Percentiles rank a stretch among this genome's conserved stretches.
Conservation (phyloP, 2,797 vertebrate genomes). For the Microctenopoma steveboyesi region DNA sequence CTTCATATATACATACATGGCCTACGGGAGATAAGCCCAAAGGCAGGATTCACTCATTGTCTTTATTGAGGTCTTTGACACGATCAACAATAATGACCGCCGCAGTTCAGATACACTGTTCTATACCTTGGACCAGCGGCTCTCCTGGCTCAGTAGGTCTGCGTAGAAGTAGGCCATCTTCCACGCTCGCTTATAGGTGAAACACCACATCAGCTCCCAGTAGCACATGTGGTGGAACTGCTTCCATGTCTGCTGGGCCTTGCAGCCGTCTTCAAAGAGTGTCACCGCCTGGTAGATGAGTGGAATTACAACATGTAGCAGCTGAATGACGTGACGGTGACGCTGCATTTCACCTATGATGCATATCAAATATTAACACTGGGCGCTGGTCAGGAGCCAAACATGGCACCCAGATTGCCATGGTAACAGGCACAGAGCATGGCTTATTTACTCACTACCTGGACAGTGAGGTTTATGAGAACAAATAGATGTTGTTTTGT, state of each 20-base stretch:
- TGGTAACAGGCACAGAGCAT: rapidly evolving
- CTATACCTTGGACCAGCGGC: slow-evolving; percentile 88
- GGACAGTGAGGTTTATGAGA: background rate
- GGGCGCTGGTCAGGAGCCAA: background rate
- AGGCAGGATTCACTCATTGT: background rate
- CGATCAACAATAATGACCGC: background rate
- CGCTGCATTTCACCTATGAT: background rate
- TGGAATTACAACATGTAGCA: background rate
- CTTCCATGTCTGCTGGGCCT: slow-evolving; percentile 88
- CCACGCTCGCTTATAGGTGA: slow-evolving; percentile 86
- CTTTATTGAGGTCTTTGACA: background rate
- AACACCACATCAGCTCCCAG: slow-evolving; percentile 93
- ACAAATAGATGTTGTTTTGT: background rate
- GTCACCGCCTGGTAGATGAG: slow-evolving; percentile 79
- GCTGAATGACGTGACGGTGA: background rate
- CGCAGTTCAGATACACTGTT: background rate
- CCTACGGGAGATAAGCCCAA: slow-evolving; percentile 64
- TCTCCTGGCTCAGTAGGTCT: slow-evolving; percentile 89
- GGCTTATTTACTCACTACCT: background rate
- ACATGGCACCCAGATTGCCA: background rate
- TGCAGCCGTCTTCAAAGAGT: slow-evolving; percentile 87
- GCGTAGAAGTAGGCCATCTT: slow-evolving; percentile 91
- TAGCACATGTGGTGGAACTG: slow-evolving; percentile 93
- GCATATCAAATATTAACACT: slow-evolving; percentile 18
- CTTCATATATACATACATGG: slow-evolving; percentile 92